These are phyloP conservation scores for Rhinopomastus cyanomelas DNA, from an alignment of 2,113 vertebrate species.

Conservation along the genomic window DNA sequence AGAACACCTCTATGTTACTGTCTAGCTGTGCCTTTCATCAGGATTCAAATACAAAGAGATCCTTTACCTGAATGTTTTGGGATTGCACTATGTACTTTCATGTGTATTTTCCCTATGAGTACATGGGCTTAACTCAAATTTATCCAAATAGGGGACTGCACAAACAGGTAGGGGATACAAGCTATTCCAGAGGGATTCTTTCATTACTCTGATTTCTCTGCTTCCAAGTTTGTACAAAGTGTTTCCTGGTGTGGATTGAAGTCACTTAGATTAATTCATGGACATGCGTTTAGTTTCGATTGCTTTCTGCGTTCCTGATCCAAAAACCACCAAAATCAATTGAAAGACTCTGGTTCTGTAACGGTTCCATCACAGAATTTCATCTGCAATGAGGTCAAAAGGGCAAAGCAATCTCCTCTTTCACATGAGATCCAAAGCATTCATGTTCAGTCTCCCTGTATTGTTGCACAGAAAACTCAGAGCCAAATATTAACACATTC, in stretches of 20 bases:
- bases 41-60: neutral
- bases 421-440: neutral
- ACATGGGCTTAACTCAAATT: neutral
- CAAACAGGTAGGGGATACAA: fast-evolving
- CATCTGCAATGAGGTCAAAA: neutral
- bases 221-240: neutral
- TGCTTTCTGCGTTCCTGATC: neutral
- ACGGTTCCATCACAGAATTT: neutral
- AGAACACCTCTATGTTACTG: neutral
- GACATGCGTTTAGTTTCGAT: neutral
- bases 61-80: neutral
- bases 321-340: neutral
- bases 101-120: neutral
- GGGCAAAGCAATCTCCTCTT: neutral
- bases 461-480: neutral
- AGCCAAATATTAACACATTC: neutral
- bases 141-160: neutral
- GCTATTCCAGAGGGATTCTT: neutral
- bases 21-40: neutral
- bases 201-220: neutral
- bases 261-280: neutral
- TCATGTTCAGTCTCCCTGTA: neutral
- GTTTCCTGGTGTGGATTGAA: neutral
- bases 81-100: neutral
- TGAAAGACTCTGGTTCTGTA: neutral